Percentiles rank a stretch among this genome's conserved stretches.
These are phyloP conservation scores for Syngnathoides biaculeatus DNA, from an alignment of 2,113 vertebrate genomes.

Conservation along the genomic window DNA sequence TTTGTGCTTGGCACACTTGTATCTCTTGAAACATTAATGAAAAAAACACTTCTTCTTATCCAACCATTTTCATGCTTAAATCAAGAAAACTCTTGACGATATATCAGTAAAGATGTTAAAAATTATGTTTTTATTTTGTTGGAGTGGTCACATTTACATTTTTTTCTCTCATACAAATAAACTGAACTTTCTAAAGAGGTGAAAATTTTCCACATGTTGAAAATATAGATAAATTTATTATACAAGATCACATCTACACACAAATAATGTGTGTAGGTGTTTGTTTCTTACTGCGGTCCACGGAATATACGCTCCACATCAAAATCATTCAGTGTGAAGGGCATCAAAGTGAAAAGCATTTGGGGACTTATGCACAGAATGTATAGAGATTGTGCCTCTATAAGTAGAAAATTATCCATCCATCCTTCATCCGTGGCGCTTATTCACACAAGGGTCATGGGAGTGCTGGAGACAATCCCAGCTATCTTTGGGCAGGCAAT, in stretches of 20 bases:
- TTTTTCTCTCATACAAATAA: conserved; percentile 45
- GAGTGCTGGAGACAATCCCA: too few relatives aligned
- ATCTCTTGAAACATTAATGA: too few relatives aligned
- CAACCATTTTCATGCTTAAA: conserved; percentile 33
- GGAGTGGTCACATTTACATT: conserved; percentile 51
- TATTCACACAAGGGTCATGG: too few relatives aligned
- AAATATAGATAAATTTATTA: conserved; percentile 22
- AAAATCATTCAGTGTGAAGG: conserved; percentile 37
- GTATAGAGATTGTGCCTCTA: too few relatives aligned
- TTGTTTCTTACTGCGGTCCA: conserved; percentile 27
- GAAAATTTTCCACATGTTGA: conserved; percentile 38
- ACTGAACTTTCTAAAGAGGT: conserved; percentile 55
- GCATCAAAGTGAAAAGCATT: conserved; percentile 26
- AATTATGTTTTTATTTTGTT: conserved; percentile 53
- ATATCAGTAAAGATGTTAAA: neutral
- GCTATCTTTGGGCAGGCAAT: too few relatives aligned
- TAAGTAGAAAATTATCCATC: too few relatives aligned
- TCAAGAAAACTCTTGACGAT: conserved; percentile 26
- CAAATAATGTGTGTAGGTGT: neutral
- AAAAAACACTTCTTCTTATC: conserved; percentile 30
- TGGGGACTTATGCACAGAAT: neutral
- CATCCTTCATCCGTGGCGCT: too few relatives aligned
- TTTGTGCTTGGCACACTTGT: too few relatives aligned
- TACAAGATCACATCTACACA: conserved; percentile 19
- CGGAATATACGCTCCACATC: conserved; percentile 36